These are phyloP conservation scores for Eptesicus fuscus DNA, from an alignment of 2,113 vertebrate species.

Conservation along the genomic window DNA sequence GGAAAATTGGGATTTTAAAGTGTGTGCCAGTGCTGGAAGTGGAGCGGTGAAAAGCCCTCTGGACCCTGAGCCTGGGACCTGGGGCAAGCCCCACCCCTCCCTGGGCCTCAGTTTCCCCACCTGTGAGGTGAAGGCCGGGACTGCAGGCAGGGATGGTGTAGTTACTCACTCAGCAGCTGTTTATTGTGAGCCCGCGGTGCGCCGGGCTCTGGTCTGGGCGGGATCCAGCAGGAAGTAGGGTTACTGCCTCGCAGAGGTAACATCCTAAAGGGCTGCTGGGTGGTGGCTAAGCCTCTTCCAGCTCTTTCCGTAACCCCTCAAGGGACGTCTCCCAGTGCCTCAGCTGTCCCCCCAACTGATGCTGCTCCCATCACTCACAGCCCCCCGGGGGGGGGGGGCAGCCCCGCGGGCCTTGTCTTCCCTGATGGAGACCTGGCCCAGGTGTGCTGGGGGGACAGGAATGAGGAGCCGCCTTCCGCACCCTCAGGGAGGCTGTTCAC, in stretches of 20 bases:
- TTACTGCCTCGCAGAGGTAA: background rate
- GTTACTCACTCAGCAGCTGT: fast-evolving
- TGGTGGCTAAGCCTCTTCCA: background rate
- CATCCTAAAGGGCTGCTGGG: background rate
- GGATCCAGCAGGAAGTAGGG: background rate
- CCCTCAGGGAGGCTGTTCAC: fast-evolving
- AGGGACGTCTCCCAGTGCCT: background rate
- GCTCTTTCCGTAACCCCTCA: background rate
- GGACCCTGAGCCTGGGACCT: background rate
- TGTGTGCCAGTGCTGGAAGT: background rate
- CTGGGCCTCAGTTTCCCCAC: background rate
- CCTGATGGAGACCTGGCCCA: no score
- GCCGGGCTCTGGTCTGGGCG: fast-evolving
- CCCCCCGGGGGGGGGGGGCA: background rate
- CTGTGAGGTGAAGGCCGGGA: background rate
- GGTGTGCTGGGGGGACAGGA: fast-evolving
- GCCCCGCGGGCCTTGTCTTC: no score
- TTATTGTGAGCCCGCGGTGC: fast-evolving
- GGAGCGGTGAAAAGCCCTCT: background rate
- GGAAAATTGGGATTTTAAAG: background rate
- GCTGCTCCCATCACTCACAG: fast-evolving
- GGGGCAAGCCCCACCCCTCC: background rate
- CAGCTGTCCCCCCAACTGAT: fast-evolving
- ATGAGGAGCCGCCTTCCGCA: background rate
- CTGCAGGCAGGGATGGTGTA: no score